phyloP scores from a whole-genome alignment of 2,888 invertebrate genomes.

The Thymelicus acteon region DNA sequence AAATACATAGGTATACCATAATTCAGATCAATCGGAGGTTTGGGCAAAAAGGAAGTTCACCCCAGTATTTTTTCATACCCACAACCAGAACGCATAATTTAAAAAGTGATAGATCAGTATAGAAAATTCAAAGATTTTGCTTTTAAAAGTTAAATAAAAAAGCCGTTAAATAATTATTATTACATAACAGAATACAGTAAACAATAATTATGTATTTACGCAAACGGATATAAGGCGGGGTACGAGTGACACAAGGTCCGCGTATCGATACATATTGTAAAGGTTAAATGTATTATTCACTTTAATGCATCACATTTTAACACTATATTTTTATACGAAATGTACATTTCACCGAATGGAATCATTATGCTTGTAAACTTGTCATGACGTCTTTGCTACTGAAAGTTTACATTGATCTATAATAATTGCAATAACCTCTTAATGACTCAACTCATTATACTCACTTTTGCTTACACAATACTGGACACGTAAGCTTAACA shows the following conservation, averaged over 20 bases:
- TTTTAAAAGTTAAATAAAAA: not conserved
- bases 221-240: slow-evolving; percentile 51
- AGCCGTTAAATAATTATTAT: not conserved
- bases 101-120: too few relatives aligned
- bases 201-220: slow-evolving; percentile 47
- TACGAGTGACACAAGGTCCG: slow-evolving; percentile 47
- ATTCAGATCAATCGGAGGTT: too few relatives aligned
- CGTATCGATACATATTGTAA: slow-evolving; percentile 41
- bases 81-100: too few relatives aligned
- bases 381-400: slow-evolving; percentile 8
- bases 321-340: slow-evolving; percentile 2
- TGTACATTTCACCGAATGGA: slow-evolving; percentile 9
- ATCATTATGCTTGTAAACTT: slow-evolving; percentile 4
- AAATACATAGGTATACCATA: too few relatives aligned
- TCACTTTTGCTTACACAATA: not conserved
- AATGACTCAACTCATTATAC: not conserved
- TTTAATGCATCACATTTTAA: slow-evolving; percentile 21
- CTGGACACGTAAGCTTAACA: not conserved
- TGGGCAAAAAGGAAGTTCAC: too few relatives aligned
- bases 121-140: not conserved
- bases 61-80: too few relatives aligned
- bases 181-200: slow-evolving; percentile 33
- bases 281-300: slow-evolving; percentile 49
- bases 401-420: not conserved
- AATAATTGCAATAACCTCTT: slow-evolving; percentile 4